Evolutionary conservation across 2,113 vertebrate species (phyloP).

Genomic region (Amblyornis subalaris): DNA sequence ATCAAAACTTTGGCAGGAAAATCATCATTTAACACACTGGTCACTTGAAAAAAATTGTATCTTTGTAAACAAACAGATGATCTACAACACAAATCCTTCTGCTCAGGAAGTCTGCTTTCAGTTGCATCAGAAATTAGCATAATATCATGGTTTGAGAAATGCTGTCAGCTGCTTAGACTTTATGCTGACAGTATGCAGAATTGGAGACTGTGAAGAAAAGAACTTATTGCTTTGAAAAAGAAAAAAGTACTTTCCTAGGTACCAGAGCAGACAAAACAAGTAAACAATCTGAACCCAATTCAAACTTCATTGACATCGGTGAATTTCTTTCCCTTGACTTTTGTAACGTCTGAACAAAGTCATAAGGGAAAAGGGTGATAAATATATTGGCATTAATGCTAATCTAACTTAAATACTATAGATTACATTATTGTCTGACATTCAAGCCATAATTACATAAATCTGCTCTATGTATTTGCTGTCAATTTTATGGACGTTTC

Average conservation of each 20-base stretch:
- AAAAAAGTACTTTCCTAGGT: neutral
- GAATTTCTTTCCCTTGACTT: conserved; percentile 5
- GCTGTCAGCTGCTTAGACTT: neutral
- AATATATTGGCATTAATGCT: neutral
- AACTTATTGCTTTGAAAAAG: neutral
- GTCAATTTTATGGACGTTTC: neutral
- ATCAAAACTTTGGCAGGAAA: neutral
- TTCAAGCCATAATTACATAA: conserved; percentile 18
- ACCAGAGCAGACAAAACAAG: neutral
- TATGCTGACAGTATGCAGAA: neutral
- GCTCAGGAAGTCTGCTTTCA: neutral
- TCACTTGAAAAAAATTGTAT: neutral
- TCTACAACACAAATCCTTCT: neutral
- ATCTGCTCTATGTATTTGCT: neutral
- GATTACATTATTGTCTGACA: conserved; percentile 12
- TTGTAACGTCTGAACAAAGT: neutral
- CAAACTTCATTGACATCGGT: neutral
- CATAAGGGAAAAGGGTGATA: rapidly evolving
- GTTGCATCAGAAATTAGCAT: neutral
- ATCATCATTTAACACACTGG: neutral
- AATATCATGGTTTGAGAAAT: neutral
- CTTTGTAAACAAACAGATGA: neutral
- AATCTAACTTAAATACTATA: neutral
- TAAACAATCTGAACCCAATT: neutral
- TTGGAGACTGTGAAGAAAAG: neutral